These are phyloP conservation scores for Willisornis vidua DNA, from an alignment of 2,113 vertebrate species.

Conservation along the genomic window DNA sequence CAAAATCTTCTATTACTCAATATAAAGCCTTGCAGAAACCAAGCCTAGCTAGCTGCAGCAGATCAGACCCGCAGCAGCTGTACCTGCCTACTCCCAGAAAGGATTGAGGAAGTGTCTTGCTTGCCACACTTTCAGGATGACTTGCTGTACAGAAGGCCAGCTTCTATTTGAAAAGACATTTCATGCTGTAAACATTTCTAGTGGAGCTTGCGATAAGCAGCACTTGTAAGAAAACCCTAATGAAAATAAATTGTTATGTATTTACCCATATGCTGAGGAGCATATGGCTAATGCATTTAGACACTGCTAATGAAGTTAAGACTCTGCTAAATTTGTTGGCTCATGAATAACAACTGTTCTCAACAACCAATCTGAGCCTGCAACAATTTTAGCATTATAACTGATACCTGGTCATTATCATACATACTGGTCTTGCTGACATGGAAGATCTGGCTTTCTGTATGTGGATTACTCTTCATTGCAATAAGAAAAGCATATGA, in stretches of 20 bases:
- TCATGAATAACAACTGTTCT: conserved; percentile 59
- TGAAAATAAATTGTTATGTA: conserved; percentile 74
- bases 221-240: conserved; percentile 59
- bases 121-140: neutral
- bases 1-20: neutral
- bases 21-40: neutral
- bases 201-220: conserved; percentile 33
- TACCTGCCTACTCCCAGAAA: neutral
- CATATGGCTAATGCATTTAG: conserved; percentile 74
- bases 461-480: neutral
- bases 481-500: neutral
- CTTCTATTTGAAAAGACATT: neutral
- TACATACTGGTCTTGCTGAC: neutral
- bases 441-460: neutral
- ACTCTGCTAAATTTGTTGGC: conserved; percentile 63
- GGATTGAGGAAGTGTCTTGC: neutral
- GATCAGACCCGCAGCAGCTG: neutral
- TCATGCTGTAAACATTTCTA: conserved; percentile 31
- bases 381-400: conserved; percentile 34
- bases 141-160: conserved; percentile 4
- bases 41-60: fast-evolving
- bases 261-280: conserved; percentile 71
- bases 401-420: conserved; percentile 19
- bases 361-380: conserved; percentile 5
- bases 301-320: conserved; percentile 71